phyloP scores from a whole-genome alignment of 2,113 vertebrate genomes.

The Phrynocephalus versicolor region DNA sequence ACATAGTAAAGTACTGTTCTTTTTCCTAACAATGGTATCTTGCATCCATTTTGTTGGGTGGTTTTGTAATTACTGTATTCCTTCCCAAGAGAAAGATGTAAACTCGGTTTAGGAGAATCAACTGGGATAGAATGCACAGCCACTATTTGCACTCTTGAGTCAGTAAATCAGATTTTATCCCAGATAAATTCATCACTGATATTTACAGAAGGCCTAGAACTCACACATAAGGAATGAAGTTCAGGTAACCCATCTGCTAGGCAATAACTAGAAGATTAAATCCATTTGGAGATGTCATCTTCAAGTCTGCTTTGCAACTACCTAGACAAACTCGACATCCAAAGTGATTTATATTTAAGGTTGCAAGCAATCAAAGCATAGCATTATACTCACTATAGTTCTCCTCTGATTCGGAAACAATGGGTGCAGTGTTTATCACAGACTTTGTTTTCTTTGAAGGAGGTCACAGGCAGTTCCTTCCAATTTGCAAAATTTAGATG shows the following conservation, averaged over 20 bases:
- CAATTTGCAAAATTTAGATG: background rate
- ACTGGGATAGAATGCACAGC: background rate
- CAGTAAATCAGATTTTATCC: background rate
- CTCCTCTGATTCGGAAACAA: background rate
- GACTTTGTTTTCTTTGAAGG: background rate
- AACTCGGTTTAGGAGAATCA: background rate
- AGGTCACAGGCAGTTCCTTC: background rate
- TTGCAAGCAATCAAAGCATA: background rate
- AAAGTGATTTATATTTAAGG: slow-evolving; percentile 3
- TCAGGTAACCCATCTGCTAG: background rate
- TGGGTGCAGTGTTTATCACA: background rate
- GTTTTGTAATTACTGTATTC: background rate
- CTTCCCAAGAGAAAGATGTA: background rate
- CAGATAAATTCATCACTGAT: background rate
- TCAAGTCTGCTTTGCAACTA: background rate
- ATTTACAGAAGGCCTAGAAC: background rate
- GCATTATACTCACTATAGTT: background rate
- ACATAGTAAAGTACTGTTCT: background rate
- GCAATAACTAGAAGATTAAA: background rate
- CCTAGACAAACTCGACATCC: background rate
- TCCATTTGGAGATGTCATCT: background rate
- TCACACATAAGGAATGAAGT: background rate
- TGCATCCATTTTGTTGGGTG: background rate
- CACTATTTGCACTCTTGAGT: background rate
- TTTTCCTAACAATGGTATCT: background rate